These are phyloP conservation scores for Neomicropteryx cornuta DNA, from an alignment of 1,140 invertebrate species.

Conservation along the genomic window DNA sequence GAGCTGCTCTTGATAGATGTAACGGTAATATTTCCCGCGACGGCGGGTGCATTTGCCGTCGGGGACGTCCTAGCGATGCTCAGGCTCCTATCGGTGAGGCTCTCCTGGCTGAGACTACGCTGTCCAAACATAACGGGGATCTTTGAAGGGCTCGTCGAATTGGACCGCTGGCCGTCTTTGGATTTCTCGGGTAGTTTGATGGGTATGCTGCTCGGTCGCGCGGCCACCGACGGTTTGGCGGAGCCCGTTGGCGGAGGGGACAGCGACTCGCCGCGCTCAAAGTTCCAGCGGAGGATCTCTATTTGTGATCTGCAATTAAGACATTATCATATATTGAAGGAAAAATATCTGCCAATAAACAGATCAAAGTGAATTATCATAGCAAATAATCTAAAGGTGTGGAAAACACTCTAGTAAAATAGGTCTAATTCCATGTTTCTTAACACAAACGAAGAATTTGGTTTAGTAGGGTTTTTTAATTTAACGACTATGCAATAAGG, in stretches of 20 bases:
- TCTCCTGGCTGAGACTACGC: constrained; percentile 37
- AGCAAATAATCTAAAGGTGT: no score
- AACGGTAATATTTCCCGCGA: constrained; percentile 35
- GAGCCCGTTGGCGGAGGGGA: constrained; percentile 7
- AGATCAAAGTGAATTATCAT: no score
- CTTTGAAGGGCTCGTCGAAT: constrained; percentile 32
- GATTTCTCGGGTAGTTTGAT: constrained; percentile 26
- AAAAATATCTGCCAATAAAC: no score
- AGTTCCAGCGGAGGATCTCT: constrained; percentile 31
- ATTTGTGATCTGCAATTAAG: no score
- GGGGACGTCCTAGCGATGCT: constrained; percentile 28
- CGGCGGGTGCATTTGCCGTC: constrained; percentile 25
- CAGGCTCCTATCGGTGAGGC: constrained; percentile 30
- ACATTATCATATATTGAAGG: no score
- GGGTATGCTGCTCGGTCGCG: constrained; percentile 37
- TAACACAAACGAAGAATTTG: no score
- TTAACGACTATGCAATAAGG: no score
- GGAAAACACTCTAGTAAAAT: no score
- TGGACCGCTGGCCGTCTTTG: no score
- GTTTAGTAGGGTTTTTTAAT: no score
- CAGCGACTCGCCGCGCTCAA: constrained; percentile 26
- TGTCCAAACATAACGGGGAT: constrained; percentile 37
- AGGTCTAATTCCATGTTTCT: no score
- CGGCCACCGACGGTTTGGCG: constrained; percentile 27
- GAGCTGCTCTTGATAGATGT: constrained; percentile 40